Percentiles rank a stretch among this genome's conserved stretches.
These are phyloP conservation scores for Parotocinclus haroldoi DNA, from an alignment of 2,797 vertebrate genomes.

Conservation along the genomic window DNA sequence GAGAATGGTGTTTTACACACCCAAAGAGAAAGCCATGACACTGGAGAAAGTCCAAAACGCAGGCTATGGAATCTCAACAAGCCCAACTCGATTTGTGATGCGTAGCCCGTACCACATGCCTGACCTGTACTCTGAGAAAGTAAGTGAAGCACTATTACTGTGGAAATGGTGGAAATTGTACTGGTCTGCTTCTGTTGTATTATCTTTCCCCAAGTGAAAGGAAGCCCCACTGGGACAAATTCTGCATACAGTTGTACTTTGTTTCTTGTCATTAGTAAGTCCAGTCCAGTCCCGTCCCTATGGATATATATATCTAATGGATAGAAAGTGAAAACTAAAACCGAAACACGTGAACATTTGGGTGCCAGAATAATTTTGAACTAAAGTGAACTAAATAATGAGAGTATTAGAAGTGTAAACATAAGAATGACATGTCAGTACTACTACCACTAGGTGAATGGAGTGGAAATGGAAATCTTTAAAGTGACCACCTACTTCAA, in stretches of 20 bases:
- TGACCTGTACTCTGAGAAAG: slow-evolving; percentile 64
- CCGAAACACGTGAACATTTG: too few species aligned
- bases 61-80: slow-evolving; percentile 71
- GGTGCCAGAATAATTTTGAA: too few species aligned
- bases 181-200: not conserved
- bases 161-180: accelerated
- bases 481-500: slow-evolving; percentile 72
- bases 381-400: too few species aligned
- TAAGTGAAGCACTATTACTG: slow-evolving; percentile 40
- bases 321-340: too few species aligned
- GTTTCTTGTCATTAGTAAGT: too few species aligned
- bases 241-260: too few species aligned
- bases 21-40: slow-evolving; percentile 64
- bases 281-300: too few species aligned
- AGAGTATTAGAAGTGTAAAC: too few species aligned
- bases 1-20: slow-evolving; percentile 77
- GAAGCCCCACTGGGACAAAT: slow-evolving; percentile 12
- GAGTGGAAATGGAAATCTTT: slow-evolving; percentile 73
- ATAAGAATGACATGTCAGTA: too few species aligned
- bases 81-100: slow-evolving; percentile 69
- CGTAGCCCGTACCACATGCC: slow-evolving; percentile 67
- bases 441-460: slow-evolving; percentile 61
- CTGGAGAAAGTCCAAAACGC: slow-evolving; percentile 65
- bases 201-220: slow-evolving; percentile 61
- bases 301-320: too few species aligned